Conservation (phyloP, 1,140 invertebrate genomes). For the Pinna nobilis region DNA sequence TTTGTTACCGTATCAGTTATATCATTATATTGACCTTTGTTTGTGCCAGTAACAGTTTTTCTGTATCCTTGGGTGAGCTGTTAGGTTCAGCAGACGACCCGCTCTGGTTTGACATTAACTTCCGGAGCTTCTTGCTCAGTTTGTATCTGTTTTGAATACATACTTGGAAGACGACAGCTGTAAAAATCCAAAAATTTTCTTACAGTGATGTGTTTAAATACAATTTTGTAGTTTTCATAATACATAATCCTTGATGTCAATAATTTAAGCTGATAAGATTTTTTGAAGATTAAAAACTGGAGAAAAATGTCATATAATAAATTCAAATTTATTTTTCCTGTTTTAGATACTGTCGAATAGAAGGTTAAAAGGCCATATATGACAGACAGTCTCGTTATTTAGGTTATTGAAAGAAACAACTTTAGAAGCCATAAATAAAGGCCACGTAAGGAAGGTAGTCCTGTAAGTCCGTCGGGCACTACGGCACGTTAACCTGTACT, state of each 20-base stretch:
- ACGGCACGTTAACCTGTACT: neutral
- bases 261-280: no score
- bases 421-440: neutral
- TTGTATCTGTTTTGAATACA: slow-evolving; percentile 73
- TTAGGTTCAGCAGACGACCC: slow-evolving; percentile 27
- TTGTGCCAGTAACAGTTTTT: slow-evolving; percentile 54
- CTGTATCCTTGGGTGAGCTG: slow-evolving; percentile 42
- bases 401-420: no score
- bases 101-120: slow-evolving; percentile 42
- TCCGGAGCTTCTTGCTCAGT: slow-evolving; percentile 70
- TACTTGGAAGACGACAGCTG: slow-evolving; percentile 70
- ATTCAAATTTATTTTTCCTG: neutral
- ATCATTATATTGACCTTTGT: no score
- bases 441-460: neutral
- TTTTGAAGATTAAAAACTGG: no score
- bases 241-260: no score
- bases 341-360: neutral
- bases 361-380: neutral
- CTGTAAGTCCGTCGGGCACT: neutral
- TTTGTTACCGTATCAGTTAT: no score
- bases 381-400: no score
- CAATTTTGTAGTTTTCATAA: neutral
- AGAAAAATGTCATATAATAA: neutral
- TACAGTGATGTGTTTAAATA: neutral
- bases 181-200: slow-evolving; percentile 19